Base-by-base conservation (phyloP, 2,888 invertebrate species). In the Ophion ellenae region DNA sequence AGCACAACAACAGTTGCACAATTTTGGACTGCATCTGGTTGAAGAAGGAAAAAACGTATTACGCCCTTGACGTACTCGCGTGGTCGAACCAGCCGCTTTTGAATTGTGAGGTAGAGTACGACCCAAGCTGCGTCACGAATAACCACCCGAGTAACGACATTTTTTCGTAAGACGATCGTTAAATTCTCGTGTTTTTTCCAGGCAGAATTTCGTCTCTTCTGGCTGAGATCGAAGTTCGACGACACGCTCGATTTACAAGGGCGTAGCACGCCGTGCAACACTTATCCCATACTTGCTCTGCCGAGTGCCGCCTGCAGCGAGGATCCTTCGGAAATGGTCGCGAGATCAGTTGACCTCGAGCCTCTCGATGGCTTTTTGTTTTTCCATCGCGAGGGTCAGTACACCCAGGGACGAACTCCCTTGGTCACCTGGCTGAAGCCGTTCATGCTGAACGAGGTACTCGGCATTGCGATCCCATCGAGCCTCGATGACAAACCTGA, bases 351-450 rank as follows among this genome's bases (percentile, higher is more conserved):
- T 1, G 53, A 85, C 6, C 91, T 90, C 10, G 95, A 96, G 0
- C 88, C 93, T 73, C 93, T 98, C 77, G 99, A 99, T 94, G 99
- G 99, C 0, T 93, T 99, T 59, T 94, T 99, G 78, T 99, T 99
- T 94, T 99, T 97, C 94, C 98, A 99, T 94, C 97, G 97, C 90
- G 95, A 96, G 86, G 96, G 97, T 0, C 96, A 96, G 89, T 99
- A 99, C 92, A 95, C 96, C 9, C 95, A 96, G 76, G 98, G 98
- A 2, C 94, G 95, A 73, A 98, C 98, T 0, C 99, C 99, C 0
- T 94, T 99, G 10, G 98, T 99, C 1, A 97, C 97, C 1, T 99
- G 99, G 99, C 94, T 99, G 2, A 98, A 97, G 92, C 96, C 97
- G 0, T 98, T 95, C 92, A 99, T 99, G 99, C 92, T 99, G 10